Evolutionary conservation across 2,113 vertebrate genomes (phyloP).

Genomic region (Lamprotornis superbus): DNA sequence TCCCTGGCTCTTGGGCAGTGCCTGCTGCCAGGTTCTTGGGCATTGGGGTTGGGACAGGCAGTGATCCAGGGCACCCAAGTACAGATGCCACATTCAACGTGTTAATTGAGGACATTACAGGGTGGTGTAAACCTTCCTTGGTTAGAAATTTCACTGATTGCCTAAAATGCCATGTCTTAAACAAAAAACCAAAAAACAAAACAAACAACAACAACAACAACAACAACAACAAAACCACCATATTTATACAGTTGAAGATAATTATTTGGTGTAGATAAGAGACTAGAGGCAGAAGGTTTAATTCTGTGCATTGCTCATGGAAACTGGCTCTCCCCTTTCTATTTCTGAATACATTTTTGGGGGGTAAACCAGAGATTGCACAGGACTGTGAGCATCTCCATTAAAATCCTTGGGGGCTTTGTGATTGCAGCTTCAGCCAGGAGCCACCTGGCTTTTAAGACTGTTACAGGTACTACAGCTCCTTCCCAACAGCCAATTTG

Average conservation of each 20-base stretch:
- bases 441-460: neutral
- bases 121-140: neutral
- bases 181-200: too few species aligned
- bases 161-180: neutral
- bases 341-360: neutral
- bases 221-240: too few species aligned
- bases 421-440: neutral
- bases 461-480: neutral
- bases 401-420: neutral
- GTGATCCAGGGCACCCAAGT: neutral
- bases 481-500: neutral
- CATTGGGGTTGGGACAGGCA: fast-evolving
- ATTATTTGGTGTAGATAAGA: neutral
- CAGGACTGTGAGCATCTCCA: neutral
- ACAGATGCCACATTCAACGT: neutral
- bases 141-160: neutral
- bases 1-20: neutral
- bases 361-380: neutral
- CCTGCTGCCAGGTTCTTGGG: neutral
- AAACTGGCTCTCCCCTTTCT: neutral
- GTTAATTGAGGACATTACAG: neutral
- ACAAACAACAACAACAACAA: neutral
- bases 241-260: neutral
- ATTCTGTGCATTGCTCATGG: neutral
- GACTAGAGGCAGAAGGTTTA: neutral